A percentile compares a stretch with the other conserved stretches of the same genome.
Evolutionary conservation across 2,888 invertebrate genomes (phyloP).

Genomic region (Polydrusus cervinus): DNA sequence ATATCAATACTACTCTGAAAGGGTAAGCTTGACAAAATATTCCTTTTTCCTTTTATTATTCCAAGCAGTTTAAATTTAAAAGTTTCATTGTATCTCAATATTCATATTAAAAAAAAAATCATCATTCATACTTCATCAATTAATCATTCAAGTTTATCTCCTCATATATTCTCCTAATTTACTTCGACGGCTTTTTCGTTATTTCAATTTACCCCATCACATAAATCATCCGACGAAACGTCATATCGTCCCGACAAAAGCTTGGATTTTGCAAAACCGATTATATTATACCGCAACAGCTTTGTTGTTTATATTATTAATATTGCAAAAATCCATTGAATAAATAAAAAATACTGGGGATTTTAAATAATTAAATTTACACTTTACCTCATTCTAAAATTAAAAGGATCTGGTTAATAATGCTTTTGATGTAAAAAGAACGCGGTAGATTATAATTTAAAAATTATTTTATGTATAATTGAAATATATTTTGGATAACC

Average conservation of each 20-base stretch:
- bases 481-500: no score
- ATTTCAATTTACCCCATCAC: conserved; percentile 30
- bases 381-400: no score
- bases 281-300: conserved; percentile 15
- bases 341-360: neutral
- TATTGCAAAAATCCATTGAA: neutral
- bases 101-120: conserved; percentile 12
- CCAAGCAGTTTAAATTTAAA: neutral
- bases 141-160: conserved; percentile 28
- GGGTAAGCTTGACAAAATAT: neutral
- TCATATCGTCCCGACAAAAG: conserved; percentile 18
- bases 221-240: conserved; percentile 28
- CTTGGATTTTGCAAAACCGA: conserved; percentile 6
- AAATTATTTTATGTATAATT: no score
- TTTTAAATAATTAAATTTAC: neutral
- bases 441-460: no score
- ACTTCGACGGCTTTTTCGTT: conserved; percentile 30
- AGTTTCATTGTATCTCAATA: neutral
- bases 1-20: neutral
- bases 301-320: conserved; percentile 6
- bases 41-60: neutral
- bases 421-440: no score
- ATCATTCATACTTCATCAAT: conserved; percentile 30
- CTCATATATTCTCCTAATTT: conserved; percentile 25
- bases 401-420: no score